Base-by-base conservation (phyloP, 2,797 vertebrate species). In the Rousettus madagascariensis region DNA sequence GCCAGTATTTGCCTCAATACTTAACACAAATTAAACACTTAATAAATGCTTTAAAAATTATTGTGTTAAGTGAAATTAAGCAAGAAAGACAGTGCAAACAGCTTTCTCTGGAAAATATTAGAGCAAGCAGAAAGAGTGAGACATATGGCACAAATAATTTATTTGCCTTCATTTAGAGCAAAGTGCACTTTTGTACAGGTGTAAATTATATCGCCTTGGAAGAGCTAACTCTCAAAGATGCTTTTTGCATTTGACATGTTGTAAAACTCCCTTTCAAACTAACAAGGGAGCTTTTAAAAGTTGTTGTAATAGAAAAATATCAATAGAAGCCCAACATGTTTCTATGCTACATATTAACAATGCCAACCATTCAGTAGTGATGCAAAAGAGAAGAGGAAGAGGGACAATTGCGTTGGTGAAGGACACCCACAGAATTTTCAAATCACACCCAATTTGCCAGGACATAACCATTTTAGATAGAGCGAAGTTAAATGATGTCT, bases 151-250 rank as follows among this genome's bases (percentile, higher is more conserved):
- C 33, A 91, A 49, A 87, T 71, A 91, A 80, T 89, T 95, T 94
- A 93, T 92, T 84, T 96, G 72, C 86, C 41, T 93, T 87, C 41
- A 49, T 84, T 95, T 80, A 69, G 46, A 75, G 19, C 10, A 86
- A 96, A 96, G 84, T 90, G 28, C 6, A 63, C 8, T 94, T 93
- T 95, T 91, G 43, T 61, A 33, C 87, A 91, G 33, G 65, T 96
- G 7, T 65, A 94, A 97, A 94, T 95, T 95, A 83, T 68, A 90
- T 53, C 8, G 22, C 26, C n/a, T 92, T 22, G 41, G 75, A 97
- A 90, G 59, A 88, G 8, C 22, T 80, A 80, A 69, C 12, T 86
- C 38, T 69, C 77, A 90, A 90, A 94, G 38, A 82, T 3, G 20
- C 80, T 95, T 95, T 77, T 92, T 95, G 41, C 53, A 86, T 84